Base-by-base conservation (phyloP, 2,888 invertebrate genomes). In the Drosophila differens region DNA sequence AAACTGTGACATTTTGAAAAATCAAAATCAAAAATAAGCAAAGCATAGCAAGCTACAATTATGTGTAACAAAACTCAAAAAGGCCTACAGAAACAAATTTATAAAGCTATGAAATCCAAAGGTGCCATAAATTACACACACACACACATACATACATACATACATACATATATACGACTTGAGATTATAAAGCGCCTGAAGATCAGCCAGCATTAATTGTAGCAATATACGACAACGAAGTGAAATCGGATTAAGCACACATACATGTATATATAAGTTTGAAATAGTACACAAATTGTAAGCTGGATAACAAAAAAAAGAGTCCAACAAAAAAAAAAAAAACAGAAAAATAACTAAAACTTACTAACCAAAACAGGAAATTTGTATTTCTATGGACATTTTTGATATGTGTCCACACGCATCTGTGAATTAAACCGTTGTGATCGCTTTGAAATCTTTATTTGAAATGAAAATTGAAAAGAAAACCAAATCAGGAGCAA, bases 391-490 rank as follows among this genome's bases (percentile, higher is more conserved):
- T 74, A 84, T 76, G 84, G 79, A 57, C 83, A 87, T 79, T 82
- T 88, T 65, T 70, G 68, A 89, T 25, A 79, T 71, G 72, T 81
- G 85, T 73, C 89, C 89, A 84, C 69, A 87, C 86, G 80, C 72
- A 79, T 91, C 91, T 91, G 91, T 91, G 91, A 91, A 89, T 69
- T 80, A 87, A 91, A 87, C 89, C 81, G 91, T 91, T 91, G 91
- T 91, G 91, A 91, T 91, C 87, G 88, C 89, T 82, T 90, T 89
- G 70, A 83, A 82, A 73, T 76, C 63, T 90, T 89, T 74, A 80
- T 74, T 86, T 86, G 37, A 32, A 72, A 54, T 44, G 41, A 68
- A 65, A 69, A 83, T 72, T 66, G 59, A 70, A 74, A 62, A 57
- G 60, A 51, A 73, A 70, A 75, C 54, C 52, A 12, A 55, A 25